A percentile compares a stretch with the other conserved stretches of the same genome.
Conservation (phyloP, 2,113 vertebrate species). For the Perccottus glenii region DNA sequence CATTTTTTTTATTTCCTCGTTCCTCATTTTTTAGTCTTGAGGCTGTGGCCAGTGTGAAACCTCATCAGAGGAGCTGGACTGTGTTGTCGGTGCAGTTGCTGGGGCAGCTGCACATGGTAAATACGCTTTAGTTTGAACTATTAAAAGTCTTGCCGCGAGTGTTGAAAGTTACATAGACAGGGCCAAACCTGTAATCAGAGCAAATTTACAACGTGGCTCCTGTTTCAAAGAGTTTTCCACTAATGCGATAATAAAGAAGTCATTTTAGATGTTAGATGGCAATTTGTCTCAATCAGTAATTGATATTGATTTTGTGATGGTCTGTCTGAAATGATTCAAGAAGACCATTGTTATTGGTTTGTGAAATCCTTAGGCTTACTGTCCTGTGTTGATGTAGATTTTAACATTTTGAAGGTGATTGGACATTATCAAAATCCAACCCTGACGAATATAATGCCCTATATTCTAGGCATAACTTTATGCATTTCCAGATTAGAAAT, state of each 20-base stretch:
- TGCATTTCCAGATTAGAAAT: too few relatives aligned
- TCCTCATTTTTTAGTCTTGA: constrained; percentile 47
- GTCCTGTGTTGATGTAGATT: too few relatives aligned
- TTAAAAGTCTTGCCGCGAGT: constrained; percentile 18
- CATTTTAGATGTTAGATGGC: constrained; percentile 16
- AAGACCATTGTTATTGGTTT: neutral
- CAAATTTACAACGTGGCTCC: constrained; percentile 9
- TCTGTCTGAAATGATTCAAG: constrained; percentile 24
- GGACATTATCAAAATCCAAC: too few relatives aligned
- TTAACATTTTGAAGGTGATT: too few relatives aligned
- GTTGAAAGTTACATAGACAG: constrained; percentile 11
- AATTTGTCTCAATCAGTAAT: constrained; percentile 2
- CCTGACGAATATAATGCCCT: too few relatives aligned
- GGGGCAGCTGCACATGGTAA: constrained; percentile 27
- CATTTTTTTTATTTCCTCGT: constrained; percentile 49
- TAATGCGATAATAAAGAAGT: constrained; percentile 13
- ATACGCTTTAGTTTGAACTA: constrained; percentile 36
- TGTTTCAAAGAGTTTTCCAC: neutral
- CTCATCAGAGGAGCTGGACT: constrained; percentile 36
- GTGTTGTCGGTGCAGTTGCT: constrained; percentile 32
- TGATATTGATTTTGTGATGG: constrained; percentile 28
- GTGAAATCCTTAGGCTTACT: neutral
- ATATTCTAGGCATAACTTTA: too few relatives aligned
- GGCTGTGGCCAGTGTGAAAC: constrained; percentile 46
- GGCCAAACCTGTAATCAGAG: constrained; percentile 1